Conservation (phyloP, 2,797 vertebrate species). For the Sebastes trivittatus region DNA sequence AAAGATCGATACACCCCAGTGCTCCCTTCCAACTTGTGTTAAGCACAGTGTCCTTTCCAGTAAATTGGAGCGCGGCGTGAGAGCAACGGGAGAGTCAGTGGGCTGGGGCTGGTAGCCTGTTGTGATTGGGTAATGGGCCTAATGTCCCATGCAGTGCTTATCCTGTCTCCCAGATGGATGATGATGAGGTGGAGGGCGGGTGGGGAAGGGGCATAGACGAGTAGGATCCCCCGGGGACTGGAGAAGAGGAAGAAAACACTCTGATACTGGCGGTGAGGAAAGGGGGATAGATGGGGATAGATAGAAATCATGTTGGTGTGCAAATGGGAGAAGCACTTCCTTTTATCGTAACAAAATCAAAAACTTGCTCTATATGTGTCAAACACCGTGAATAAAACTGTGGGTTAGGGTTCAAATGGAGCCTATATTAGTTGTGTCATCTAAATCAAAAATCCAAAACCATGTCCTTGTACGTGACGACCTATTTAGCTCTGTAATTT, state of each 20-base stretch:
- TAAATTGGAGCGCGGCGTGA: conserved; percentile 49
- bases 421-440: neutral
- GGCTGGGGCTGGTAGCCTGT: conserved; percentile 46
- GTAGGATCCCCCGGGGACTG: conserved; percentile 3
- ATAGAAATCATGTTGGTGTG: conserved; percentile 1
- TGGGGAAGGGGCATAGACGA: neutral
- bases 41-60: conserved; percentile 57
- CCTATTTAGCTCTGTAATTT: conserved; percentile 7
- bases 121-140: conserved; percentile 70
- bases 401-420: neutral
- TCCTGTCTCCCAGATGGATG: conserved; percentile 71
- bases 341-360: neutral
- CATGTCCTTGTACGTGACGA: neutral
- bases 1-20: neutral
- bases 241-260: conserved; percentile 32
- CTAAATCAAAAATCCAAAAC: neutral
- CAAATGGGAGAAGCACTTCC: neutral
- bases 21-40: conserved; percentile 34
- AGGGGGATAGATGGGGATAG: neutral
- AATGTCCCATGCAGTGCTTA: conserved; percentile 68
- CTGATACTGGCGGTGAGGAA: conserved; percentile 12
- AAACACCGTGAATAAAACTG: neutral
- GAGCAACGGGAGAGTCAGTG: conserved; percentile 33
- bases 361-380: neutral
- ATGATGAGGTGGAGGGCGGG: conserved; percentile 45